Percentiles rank a stretch among this genome's conserved stretches.
phyloP scores from a whole-genome alignment of 2,888 invertebrate genomes.

The Panzeria rudis region DNA sequence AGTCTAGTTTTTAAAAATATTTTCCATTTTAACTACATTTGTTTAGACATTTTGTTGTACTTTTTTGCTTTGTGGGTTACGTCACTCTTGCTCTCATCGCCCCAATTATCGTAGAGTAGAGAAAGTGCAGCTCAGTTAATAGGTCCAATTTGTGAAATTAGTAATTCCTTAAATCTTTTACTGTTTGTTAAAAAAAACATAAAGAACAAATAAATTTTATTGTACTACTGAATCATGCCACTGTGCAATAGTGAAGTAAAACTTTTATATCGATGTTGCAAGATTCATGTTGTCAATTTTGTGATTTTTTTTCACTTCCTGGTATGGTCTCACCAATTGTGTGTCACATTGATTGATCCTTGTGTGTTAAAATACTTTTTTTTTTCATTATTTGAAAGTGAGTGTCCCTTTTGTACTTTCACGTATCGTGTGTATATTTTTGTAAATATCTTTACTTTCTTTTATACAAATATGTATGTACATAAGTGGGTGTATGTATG shows the following conservation, averaged over 20 bases:
- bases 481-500: not conserved
- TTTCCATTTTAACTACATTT: no score
- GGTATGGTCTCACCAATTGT: no score
- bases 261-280: not conserved
- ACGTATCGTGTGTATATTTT: not conserved
- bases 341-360: slow-evolving; percentile 13
- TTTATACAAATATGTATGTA: not conserved
- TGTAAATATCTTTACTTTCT: slow-evolving; percentile 25
- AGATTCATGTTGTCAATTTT: slow-evolving; percentile 11
- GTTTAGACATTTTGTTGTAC: no score
- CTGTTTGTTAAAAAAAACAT: not conserved
- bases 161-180: no score
- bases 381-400: not conserved
- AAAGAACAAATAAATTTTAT: not conserved
- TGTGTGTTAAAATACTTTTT: slow-evolving; percentile 13
- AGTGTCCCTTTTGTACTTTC: slow-evolving; percentile 31
- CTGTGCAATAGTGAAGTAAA: not conserved
- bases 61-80: no score
- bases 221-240: not conserved
- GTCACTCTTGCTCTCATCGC: no score
- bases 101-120: no score
- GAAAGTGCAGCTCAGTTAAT: no score
- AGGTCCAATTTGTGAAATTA: no score
- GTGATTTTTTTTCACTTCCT: not conserved
- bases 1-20: no score